A percentile compares a stretch with the other conserved stretches of the same genome.
phyloP scores from a whole-genome alignment of 2,113 vertebrate species.

The Calyptommatus sinebrachiatus region DNA sequence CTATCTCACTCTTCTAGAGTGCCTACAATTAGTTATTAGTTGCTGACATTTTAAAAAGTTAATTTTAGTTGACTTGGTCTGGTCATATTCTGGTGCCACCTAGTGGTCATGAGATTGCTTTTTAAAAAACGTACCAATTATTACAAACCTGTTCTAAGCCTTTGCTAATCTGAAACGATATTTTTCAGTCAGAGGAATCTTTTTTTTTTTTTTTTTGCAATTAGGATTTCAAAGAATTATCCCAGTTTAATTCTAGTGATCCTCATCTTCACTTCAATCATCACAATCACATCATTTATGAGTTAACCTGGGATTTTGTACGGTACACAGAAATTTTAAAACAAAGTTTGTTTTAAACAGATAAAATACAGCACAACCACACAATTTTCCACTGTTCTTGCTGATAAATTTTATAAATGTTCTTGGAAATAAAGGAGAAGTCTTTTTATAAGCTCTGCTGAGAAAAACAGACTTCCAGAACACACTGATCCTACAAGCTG shows the following conservation, averaged over 20 bases:
- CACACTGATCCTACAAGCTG: too few relatives aligned
- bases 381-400: background rate
- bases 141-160: accelerated
- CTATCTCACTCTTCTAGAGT: background rate
- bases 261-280: too few relatives aligned
- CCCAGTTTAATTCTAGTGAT: background rate
- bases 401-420: background rate
- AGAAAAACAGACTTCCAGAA: background rate
- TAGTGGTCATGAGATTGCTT: background rate
- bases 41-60: background rate
- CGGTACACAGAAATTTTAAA: too few relatives aligned
- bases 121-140: background rate
- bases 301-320: too few relatives aligned
- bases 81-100: background rate
- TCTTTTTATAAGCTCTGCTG: background rate
- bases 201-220: too few relatives aligned
- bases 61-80: background rate
- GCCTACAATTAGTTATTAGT: background rate
- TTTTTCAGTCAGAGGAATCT: background rate
- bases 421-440: background rate
- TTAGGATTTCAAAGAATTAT: background rate
- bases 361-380: too few relatives aligned
- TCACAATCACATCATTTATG: too few relatives aligned
- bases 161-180: background rate
- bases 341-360: too few relatives aligned